A percentile compares a stretch with the other conserved stretches of the same genome.
Conservation (phyloP, 1,140 invertebrate species). For the Oryzaephilus surinamensis region DNA sequence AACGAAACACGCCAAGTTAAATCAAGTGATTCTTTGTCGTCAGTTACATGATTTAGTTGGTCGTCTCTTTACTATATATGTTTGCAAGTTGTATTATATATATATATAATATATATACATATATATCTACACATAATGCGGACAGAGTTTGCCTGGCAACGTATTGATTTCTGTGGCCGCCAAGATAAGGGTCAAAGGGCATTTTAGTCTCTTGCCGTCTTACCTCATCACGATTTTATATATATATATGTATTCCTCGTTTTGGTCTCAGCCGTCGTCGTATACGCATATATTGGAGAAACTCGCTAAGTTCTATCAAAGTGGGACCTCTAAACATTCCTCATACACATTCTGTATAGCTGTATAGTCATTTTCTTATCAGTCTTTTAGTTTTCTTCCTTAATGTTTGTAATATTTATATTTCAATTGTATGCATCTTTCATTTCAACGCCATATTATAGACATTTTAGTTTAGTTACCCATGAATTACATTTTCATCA, state of each 20-base stretch:
- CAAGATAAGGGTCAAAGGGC: constrained; percentile 35
- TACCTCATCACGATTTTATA: constrained; percentile 13
- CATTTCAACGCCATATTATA: background rate
- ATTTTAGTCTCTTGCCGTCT: constrained; percentile 18
- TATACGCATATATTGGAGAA: too few relatives aligned
- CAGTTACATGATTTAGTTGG: constrained; percentile 14
- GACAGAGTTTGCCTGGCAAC: constrained; percentile 18
- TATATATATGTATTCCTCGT: constrained; percentile 7
- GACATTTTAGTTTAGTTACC: too few relatives aligned
- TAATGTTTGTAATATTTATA: too few relatives aligned
- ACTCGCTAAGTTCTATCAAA: too few relatives aligned
- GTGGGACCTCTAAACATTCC: too few relatives aligned
- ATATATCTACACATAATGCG: constrained; percentile 17
- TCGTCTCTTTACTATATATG: too few relatives aligned
- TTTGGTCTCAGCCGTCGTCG: constrained; percentile 4
- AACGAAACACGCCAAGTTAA: too few relatives aligned
- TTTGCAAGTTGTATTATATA: constrained; percentile 12
- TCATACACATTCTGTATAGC: too few relatives aligned
- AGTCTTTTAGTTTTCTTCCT: too few relatives aligned
- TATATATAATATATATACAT: background rate
- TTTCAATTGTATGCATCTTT: too few relatives aligned
- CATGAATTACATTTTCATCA: too few relatives aligned
- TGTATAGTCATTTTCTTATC: too few relatives aligned
- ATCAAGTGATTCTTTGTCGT: constrained; percentile 16
- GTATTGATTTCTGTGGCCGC: constrained; percentile 34